Percentiles rank a stretch among this genome's conserved stretches.
These are phyloP conservation scores for Eilema depressum DNA, from an alignment of 2,888 invertebrate species.

Conservation along the genomic window DNA sequence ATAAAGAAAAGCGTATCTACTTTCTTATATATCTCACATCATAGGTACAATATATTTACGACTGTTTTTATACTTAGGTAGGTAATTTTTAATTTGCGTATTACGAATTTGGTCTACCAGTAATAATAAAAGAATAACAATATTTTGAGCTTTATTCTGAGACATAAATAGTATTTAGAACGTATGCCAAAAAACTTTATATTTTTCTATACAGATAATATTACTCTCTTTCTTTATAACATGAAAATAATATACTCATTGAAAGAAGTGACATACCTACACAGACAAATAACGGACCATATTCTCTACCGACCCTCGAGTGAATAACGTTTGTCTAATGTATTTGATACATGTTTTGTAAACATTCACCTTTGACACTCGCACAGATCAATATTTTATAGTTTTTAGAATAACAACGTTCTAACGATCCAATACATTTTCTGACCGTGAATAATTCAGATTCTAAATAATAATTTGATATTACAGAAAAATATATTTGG, in stretches of 20 bases:
- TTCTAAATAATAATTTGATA: conserved; percentile 47
- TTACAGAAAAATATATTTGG: conserved; percentile 59
- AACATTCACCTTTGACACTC: conserved; percentile 56
- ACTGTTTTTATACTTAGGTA: no score
- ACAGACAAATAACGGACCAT: neutral
- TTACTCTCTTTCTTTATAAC: neutral
- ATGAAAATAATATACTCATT: neutral
- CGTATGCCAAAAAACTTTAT: neutral
- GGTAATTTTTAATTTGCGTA: no score
- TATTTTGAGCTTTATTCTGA: no score
- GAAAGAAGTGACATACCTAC: neutral
- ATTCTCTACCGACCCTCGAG: neutral
- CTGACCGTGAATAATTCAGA: conserved; percentile 44
- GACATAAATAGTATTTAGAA: no score
- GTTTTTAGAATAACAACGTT: neutral
- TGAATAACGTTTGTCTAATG: neutral
- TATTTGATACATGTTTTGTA: conserved; percentile 33
- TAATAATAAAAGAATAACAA: no score
- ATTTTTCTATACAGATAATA: neutral
- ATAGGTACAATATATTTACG: no score
- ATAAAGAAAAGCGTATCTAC: neutral
- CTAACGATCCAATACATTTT: conserved; percentile 20
- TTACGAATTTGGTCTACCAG: no score
- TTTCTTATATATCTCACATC: neutral
- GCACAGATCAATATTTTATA: conserved; percentile 17